Evolutionary conservation across 2,888 invertebrate species (phyloP).

Genomic region (Glaucopsyche alexis): DNA sequence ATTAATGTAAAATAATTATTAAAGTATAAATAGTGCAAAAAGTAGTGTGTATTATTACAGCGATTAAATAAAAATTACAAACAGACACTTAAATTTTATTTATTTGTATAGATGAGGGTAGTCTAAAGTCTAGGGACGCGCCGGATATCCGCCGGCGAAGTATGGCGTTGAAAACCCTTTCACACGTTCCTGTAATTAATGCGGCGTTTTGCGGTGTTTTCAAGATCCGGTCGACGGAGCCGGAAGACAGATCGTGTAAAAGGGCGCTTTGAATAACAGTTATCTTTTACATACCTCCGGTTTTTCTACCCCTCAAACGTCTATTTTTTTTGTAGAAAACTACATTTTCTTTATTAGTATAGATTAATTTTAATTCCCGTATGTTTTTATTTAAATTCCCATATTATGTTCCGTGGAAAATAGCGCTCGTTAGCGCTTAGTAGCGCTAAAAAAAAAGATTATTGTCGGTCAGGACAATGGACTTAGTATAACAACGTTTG

Average conservation of each 20-base stretch:
- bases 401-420: no score
- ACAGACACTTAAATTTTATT: no score
- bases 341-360: neutral
- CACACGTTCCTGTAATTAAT: constrained; percentile 16
- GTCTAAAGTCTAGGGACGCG: neutral
- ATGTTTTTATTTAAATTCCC: no score
- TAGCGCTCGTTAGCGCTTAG: no score
- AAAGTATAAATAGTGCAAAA: no score
- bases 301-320: neutral
- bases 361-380: neutral
- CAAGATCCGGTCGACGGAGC: constrained; percentile 7
- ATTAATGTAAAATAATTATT: no score
- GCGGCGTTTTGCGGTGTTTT: constrained; percentile 4
- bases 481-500: no score
- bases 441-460: no score
- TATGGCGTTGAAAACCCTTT: neutral
- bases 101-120: neutral
- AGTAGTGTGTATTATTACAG: no score
- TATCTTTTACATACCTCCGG: constrained; percentile 10
- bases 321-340: neutral
- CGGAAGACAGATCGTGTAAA: constrained; percentile 18
- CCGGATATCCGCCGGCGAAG: neutral
- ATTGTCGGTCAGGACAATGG: no score
- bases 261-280: constrained; percentile 5
- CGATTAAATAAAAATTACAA: no score